These are phyloP conservation scores for Eristalis arbustorum DNA, from an alignment of 2,888 invertebrate genomes.

Conservation along the genomic window DNA sequence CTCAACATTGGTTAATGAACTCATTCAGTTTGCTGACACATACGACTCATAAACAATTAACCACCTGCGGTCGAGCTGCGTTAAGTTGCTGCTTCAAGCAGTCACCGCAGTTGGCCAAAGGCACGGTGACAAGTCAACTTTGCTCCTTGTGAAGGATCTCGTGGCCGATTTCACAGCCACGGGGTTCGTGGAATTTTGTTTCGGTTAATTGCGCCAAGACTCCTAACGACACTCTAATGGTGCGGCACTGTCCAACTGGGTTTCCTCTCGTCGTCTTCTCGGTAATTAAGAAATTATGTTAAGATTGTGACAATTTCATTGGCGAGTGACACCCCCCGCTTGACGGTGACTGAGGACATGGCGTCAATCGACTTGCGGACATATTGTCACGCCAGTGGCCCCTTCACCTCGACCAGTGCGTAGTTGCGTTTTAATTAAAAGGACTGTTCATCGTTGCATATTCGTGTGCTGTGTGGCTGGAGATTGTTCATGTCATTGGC, in stretches of 20 bases:
- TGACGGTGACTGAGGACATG: background rate
- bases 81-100: background rate
- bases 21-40: too few relatives aligned
- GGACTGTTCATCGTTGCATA: too few relatives aligned
- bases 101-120: background rate
- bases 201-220: background rate
- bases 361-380: background rate
- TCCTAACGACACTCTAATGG: background rate
- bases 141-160: background rate
- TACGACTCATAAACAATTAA: background rate
- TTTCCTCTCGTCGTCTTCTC: background rate
- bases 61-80: background rate
- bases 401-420: background rate
- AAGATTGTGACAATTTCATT: background rate
- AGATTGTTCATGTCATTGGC: background rate
- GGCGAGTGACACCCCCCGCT: background rate
- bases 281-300: background rate
- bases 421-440: background rate
- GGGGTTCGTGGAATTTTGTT: background rate
- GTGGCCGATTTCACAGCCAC: background rate
- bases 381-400: background rate
- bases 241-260: background rate
- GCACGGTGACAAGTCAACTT: background rate
- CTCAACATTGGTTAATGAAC: too few relatives aligned
- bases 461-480: background rate